Conservation (phyloP, 2,113 vertebrate species). For the Chloropsis cyanopogon region DNA sequence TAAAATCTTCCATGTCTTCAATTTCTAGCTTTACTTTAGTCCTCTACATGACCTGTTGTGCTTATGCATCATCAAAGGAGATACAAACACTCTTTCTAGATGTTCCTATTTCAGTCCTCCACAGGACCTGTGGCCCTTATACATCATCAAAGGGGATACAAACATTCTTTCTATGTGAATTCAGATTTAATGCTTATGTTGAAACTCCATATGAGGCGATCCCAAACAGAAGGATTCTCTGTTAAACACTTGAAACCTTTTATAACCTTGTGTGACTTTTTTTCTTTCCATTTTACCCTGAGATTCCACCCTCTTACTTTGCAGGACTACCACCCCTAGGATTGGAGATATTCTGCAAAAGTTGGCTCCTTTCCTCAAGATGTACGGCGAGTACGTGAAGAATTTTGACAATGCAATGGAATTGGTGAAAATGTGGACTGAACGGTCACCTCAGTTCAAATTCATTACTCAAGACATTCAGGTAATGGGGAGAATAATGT, state of each 20-base stretch:
- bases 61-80: neutral
- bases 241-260: neutral
- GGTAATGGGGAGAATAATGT: slow-evolving; percentile 66
- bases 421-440: slow-evolving; percentile 90
- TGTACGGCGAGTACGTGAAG: slow-evolving; percentile 96
- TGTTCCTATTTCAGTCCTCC: neutral
- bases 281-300: slow-evolving; percentile 19
- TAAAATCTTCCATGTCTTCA: neutral
- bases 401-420: slow-evolving; percentile 97
- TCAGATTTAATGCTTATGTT: neutral
- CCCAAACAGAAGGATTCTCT: neutral
- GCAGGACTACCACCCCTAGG: slow-evolving; percentile 81
- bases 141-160: neutral
- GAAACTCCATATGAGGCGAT: accelerated
- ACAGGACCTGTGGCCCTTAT: neutral
- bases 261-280: neutral
- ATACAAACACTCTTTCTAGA: neutral
- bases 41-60: neutral
- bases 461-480: slow-evolving; percentile 90
- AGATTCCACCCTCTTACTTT: slow-evolving; percentile 25
- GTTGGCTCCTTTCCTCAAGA: slow-evolving; percentile 96
- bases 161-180: neutral
- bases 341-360: slow-evolving; percentile 97
- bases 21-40: neutral
- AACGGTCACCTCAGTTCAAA: slow-evolving; percentile 91